Evolutionary conservation across 2,113 vertebrate species (phyloP), one percentile per base, ranked within the genome.

Genomic region (Cryptomyrus ogoouensis): DNA sequence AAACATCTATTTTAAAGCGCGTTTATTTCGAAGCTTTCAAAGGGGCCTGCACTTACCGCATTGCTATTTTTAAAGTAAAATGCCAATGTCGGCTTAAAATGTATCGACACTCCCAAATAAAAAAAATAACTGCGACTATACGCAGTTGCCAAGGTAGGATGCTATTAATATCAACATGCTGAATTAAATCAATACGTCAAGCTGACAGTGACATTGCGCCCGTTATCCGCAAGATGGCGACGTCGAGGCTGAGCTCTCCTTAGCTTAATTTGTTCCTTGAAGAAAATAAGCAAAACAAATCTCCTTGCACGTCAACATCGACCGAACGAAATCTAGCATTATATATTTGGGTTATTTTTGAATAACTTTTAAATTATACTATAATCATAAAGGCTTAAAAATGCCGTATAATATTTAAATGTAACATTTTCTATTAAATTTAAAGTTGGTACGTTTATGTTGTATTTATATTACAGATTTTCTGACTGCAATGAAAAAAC

Each of bases 91-190:
- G 12, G 39, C 39, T 27, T 83, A 62, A 62, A 21, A 58, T n/a
- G 46, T 35, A 58, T 35, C 21, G 50, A 24, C 35, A 19, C 19
- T 44, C 21, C 49, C 35, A 83, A 62, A 88, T 74, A 85, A 35
- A 88, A 31, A 35, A 58, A 84, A 86, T 19, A 80, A 35, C 19
- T 83, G 74, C 42, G 39, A 80, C 49, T 52, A 94, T 92, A 94
- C 89, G 94, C 94, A 95, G 96, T 95, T 96, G 95, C 95, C 94
- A 95, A 96, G 95, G 95, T 94, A 96, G 95, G 95, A 94, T 95
- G 95, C 95, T 96, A 96, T 96, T 96, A 96, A 96, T 96, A 96
- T 95, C 95, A 95, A 93, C 93, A 94, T 92, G 88, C 49, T 93
- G 94, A 95, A 94, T 95, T 91, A 92, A 92, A 92, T 92, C 83